Conservation (phyloP, 2,113 vertebrate species). For the Dissostichus mawsoni region DNA sequence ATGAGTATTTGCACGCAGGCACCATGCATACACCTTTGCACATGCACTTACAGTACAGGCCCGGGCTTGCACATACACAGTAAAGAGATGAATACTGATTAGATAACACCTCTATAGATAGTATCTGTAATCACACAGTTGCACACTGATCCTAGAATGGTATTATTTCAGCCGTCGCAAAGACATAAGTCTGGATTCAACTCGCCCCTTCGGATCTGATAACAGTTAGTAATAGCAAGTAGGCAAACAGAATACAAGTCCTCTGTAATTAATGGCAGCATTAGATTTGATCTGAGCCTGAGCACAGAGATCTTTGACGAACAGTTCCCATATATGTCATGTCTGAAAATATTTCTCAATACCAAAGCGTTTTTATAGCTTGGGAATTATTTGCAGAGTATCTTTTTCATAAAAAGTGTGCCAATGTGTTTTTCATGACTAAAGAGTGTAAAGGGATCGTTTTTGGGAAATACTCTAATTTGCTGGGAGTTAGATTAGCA, state of each 20-base stretch:
- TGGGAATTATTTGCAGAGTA: background rate
- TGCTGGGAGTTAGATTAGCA: conserved; percentile 9
- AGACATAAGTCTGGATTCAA: conserved; percentile 65
- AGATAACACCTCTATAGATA: conserved; percentile 64
- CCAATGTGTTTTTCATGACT: background rate
- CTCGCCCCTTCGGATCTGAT: conserved; percentile 69
- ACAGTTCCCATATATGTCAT: conserved; percentile 27
- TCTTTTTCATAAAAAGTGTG: conserved; percentile 21
- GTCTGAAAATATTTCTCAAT: conserved; percentile 31
- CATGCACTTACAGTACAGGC: conserved; percentile 8
- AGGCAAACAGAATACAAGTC: conserved; percentile 66
- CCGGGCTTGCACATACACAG: background rate
- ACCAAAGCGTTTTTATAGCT: background rate
- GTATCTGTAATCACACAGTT: conserved; percentile 63
- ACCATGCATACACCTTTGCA: conserved; percentile 1
- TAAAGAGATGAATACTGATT: conserved; percentile 50
- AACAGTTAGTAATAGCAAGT: conserved; percentile 64
- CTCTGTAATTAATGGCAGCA: conserved; percentile 72
- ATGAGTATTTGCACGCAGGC: conserved; percentile 27
- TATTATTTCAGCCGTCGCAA: conserved; percentile 69
- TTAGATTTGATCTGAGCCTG: conserved; percentile 60
- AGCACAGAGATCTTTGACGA: conserved; percentile 52
- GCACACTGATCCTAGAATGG: conserved; percentile 70
- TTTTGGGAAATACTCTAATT: background rate
- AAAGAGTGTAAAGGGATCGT: conserved; percentile 25